Conservation (phyloP, 1,140 invertebrate genomes). For the Megathymus violae region DNA sequence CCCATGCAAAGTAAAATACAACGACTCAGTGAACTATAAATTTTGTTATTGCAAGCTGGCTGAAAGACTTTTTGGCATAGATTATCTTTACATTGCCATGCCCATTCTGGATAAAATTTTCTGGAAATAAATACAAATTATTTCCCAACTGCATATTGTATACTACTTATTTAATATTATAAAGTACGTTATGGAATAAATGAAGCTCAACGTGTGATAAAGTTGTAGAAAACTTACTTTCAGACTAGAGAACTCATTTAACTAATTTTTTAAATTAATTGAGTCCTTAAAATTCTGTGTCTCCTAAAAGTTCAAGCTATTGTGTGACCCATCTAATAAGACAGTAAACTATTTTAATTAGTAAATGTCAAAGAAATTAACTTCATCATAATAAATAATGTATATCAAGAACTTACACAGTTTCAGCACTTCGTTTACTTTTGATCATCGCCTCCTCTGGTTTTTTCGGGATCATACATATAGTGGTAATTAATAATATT, state of each 20-base stretch:
- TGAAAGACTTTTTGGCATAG: conserved; percentile 54
- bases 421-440: conserved; percentile 6
- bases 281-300: too few species aligned
- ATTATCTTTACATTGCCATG: conserved; percentile 52
- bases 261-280: too few species aligned
- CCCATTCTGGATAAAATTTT: conserved; percentile 37
- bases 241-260: too few species aligned
- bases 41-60: conserved; percentile 22
- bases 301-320: too few species aligned
- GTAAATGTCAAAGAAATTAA: too few species aligned
- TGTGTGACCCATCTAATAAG: too few species aligned
- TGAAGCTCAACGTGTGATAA: too few species aligned
- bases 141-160: background rate
- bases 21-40: conserved; percentile 50
- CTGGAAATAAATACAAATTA: conserved; percentile 15
- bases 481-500: conserved; percentile 4
- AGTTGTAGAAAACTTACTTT: too few species aligned
- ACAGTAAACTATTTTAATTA: too few species aligned
- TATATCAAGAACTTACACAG: conserved; percentile 15
- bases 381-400: too few species aligned
- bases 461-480: conserved; percentile 7
- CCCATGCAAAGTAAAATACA: conserved; percentile 83
- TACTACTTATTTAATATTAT: too few species aligned
- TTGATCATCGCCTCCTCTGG: background rate
- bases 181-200: too few species aligned